A percentile compares a stretch with the other conserved stretches of the same genome.
phyloP scores from a whole-genome alignment of 2,113 vertebrate genomes.

The Excalfactoria chinensis region DNA sequence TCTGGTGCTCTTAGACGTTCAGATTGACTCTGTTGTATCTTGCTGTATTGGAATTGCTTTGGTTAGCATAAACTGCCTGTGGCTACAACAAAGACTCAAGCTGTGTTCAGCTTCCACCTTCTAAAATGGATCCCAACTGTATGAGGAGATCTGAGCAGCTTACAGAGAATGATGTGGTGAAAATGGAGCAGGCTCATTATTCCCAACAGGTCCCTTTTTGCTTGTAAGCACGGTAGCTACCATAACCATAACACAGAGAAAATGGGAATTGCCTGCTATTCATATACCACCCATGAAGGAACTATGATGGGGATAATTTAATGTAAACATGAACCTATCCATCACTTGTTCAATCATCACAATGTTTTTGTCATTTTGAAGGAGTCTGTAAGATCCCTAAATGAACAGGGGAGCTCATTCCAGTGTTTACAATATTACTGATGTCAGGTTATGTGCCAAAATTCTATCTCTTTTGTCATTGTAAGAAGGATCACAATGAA shows the following conservation, averaged over 20 bases:
- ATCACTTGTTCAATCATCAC: not conserved
- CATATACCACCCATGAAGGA: conserved; percentile 66
- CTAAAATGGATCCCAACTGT: conserved; percentile 64
- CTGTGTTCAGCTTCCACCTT: conserved; percentile 54
- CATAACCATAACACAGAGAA: not conserved
- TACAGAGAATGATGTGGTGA: conserved; percentile 71
- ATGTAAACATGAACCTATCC: not conserved
- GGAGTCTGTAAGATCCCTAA: not conserved
- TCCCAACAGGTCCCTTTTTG: conserved; percentile 47
- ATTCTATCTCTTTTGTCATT: not conserved
- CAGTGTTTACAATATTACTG: not conserved
- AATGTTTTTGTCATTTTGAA: conserved; percentile 13
- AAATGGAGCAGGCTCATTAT: conserved; percentile 7
- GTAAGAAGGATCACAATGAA: not conserved
- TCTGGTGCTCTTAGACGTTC: not conserved
- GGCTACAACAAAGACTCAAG: not conserved
- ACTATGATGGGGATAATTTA: conserved; percentile 47
- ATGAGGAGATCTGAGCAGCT: conserved; percentile 71
- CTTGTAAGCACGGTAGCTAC: not conserved
- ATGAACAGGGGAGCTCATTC: not conserved
- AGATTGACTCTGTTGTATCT: not conserved
- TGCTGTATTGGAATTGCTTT: not conserved
- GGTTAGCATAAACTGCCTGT: not conserved
- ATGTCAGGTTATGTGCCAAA: not conserved
- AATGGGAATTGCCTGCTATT: conserved; percentile 69